Evolutionary conservation across 2,797 vertebrate species (phyloP).

Genomic region (Oceanodroma leucorhoa): DNA sequence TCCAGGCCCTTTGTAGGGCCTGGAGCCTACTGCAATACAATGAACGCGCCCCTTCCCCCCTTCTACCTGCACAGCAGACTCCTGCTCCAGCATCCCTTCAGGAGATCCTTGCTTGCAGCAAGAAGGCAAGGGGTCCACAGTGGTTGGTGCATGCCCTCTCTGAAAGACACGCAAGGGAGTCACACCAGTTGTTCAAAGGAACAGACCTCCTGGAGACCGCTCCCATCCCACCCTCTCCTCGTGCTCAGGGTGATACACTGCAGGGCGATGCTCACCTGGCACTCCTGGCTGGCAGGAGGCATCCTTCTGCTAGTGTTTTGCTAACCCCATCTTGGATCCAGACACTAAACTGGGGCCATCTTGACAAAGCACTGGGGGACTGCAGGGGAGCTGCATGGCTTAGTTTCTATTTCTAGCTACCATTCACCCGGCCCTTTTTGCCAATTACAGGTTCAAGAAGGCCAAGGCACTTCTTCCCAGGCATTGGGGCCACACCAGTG

Average conservation of each 20-base stretch:
- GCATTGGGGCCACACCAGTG: neutral
- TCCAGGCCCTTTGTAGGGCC: neutral
- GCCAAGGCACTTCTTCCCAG: neutral
- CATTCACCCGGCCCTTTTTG: neutral
- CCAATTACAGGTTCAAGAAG: neutral
- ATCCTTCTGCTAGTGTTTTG: neutral
- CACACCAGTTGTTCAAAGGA: constrained; percentile 35
- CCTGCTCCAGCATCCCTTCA: constrained; percentile 67
- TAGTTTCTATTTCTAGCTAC: neutral
- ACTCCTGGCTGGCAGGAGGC: neutral
- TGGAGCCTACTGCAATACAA: neutral
- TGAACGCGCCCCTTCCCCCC: constrained; percentile 54
- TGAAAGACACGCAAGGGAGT: constrained; percentile 65
- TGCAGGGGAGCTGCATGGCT: neutral
- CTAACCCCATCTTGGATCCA: neutral
- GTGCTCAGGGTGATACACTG: neutral
- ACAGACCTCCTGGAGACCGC: constrained; percentile 27
- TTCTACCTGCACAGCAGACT: constrained; percentile 64
- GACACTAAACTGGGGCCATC: neutral
- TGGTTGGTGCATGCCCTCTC: constrained; percentile 60
- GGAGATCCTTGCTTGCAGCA: constrained; percentile 71
- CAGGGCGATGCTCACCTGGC: neutral
- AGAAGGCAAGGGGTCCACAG: constrained; percentile 66
- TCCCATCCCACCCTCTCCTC: constrained; percentile 37
- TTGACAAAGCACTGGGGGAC: neutral